Evolutionary conservation across 2,888 invertebrate species (phyloP).

Genomic region (Hypsopygia costalis): DNA sequence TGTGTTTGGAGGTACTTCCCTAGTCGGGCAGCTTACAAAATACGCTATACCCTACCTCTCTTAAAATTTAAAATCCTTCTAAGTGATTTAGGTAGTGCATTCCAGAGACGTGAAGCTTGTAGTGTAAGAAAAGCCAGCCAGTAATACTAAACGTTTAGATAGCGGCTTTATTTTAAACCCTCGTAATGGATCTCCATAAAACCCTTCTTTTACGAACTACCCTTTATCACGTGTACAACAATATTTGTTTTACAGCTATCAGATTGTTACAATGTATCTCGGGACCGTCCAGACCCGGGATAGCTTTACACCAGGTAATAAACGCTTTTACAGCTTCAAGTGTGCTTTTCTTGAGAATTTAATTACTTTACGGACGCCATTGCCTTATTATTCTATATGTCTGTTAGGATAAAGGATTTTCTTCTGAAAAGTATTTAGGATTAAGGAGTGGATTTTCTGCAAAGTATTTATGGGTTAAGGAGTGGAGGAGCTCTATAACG

Average conservation of each 20-base stretch:
- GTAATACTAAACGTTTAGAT: no score
- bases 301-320: not conserved
- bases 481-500: no score
- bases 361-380: not conserved
- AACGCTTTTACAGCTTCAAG: conserved; percentile 1
- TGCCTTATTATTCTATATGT: not conserved
- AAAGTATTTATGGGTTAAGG: no score
- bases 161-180: not conserved
- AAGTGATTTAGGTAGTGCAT: no score
- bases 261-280: not conserved
- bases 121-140: no score
- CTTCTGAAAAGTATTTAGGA: no score
- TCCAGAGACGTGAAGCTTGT: no score
- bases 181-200: not conserved
- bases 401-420: not conserved
- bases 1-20: no score
- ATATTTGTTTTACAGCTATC: not conserved
- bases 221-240: not conserved
- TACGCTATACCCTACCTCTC: no score
- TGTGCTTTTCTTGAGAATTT: not conserved
- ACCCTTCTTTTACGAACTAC: not conserved
- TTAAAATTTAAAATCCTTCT: no score
- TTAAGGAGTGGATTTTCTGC: no score
- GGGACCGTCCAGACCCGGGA: not conserved
- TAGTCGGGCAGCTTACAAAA: no score